A percentile compares a stretch with the other conserved stretches of the same genome.
These are phyloP conservation scores for Cheilosia vulpina DNA, from an alignment of 2,888 invertebrate species.

Conservation along the genomic window DNA sequence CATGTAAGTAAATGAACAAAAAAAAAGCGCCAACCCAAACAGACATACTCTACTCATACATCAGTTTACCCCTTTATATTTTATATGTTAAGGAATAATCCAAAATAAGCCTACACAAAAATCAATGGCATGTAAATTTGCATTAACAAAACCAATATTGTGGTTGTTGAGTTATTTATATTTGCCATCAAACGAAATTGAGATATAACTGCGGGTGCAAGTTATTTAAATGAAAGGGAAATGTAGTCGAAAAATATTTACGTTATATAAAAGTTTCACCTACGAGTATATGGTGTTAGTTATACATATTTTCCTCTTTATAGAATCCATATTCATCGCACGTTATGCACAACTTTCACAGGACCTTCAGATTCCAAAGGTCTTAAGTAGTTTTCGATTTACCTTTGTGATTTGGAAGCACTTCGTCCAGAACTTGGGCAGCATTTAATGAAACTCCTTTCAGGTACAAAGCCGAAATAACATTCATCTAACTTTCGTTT, in stretches of 20 bases:
- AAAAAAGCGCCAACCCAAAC: background rate
- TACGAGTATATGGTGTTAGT: background rate
- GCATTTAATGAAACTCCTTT: background rate
- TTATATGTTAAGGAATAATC: constrained; percentile 28
- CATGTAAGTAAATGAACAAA: constrained; percentile 78
- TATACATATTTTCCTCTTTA: background rate
- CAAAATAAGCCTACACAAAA: constrained; percentile 43
- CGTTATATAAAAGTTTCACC: background rate
- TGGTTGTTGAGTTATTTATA: constrained; percentile 5
- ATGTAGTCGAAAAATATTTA: background rate
- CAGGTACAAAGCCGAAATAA: background rate
- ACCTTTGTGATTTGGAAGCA: background rate
- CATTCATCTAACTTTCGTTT: background rate
- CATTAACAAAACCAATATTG: constrained; percentile 40
- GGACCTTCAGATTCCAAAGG: background rate
- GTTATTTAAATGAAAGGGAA: background rate
- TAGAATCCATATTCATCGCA: background rate
- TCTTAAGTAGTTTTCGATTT: background rate
- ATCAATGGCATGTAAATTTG: constrained; percentile 43
- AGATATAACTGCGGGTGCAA: background rate
- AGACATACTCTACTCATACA: background rate
- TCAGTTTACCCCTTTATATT: constrained; percentile 31
- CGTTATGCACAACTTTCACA: background rate
- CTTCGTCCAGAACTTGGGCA: background rate
- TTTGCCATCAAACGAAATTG: constrained; percentile 16